A percentile compares a stretch with the other conserved stretches of the same genome.
Conservation (phyloP, 2,113 vertebrate genomes). For the Peromyscus maniculatus region DNA sequence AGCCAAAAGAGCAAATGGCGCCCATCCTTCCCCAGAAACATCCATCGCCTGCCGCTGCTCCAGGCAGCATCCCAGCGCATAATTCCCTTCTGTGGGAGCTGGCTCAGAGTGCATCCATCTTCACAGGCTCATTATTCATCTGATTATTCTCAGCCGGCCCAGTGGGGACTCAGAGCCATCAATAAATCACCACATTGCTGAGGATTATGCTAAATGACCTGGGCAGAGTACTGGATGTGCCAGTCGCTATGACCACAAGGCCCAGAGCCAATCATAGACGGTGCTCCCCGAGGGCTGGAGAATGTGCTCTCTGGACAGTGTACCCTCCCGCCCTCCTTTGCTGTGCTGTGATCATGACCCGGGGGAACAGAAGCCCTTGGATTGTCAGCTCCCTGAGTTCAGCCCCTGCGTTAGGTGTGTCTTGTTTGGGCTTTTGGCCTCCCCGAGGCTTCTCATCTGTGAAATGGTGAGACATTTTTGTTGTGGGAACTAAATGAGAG, state of each 20-base stretch:
- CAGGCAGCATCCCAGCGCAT: slow-evolving; percentile 50
- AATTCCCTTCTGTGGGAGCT: slow-evolving; percentile 65
- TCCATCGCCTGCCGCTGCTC: slow-evolving; percentile 36
- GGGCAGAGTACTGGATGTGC: slow-evolving; percentile 45
- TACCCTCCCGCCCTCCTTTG: background rate
- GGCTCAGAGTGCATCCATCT: slow-evolving; percentile 59
- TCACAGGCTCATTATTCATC: slow-evolving; percentile 74
- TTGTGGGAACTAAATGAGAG: background rate
- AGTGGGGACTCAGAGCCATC: slow-evolving; percentile 66
- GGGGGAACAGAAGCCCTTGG: background rate
- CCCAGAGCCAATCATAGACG: background rate
- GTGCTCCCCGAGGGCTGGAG: background rate
- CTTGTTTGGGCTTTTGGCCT: background rate
- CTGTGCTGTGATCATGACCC: background rate
- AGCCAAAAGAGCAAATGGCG: slow-evolving; percentile 63
- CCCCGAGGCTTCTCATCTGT: background rate
- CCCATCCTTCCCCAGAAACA: slow-evolving; percentile 47
- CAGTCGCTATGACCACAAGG: background rate
- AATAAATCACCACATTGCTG: slow-evolving; percentile 69
- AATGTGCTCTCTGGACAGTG: rapidly evolving
- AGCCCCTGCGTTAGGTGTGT: background rate
- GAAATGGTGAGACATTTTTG: background rate
- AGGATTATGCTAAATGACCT: slow-evolving; percentile 62
- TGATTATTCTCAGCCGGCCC: slow-evolving; percentile 72
- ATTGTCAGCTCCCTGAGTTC: background rate